A percentile compares a stretch with the other conserved stretches of the same genome.
phyloP scores from a whole-genome alignment of 1,140 invertebrate species.

The Antheraea mylitta region DNA sequence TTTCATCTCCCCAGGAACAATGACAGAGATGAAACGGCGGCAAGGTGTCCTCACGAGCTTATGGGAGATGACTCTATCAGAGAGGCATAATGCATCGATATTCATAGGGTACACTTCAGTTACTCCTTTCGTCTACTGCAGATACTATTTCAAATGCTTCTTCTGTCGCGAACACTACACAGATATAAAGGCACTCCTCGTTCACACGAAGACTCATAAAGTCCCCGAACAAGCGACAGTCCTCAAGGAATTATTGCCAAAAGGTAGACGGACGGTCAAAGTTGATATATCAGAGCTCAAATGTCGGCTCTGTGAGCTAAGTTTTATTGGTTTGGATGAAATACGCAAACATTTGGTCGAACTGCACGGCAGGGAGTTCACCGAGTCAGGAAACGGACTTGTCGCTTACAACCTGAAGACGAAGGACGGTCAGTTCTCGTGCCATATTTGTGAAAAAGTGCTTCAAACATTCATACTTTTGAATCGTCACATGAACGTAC shows the following conservation, averaged over 20 bases:
- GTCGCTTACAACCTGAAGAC: constrained; percentile 46
- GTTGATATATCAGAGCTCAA: constrained; percentile 52
- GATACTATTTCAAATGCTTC: constrained; percentile 61
- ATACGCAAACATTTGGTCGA: constrained; percentile 39
- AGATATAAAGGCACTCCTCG: constrained; percentile 39
- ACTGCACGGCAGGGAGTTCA: constrained; percentile 44
- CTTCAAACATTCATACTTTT: constrained; percentile 56
- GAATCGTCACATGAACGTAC: constrained; percentile 60
- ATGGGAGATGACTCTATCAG: constrained; percentile 59
- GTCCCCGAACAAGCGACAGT: constrained; percentile 31
- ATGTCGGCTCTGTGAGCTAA: constrained; percentile 41
- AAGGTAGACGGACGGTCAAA: constrained; percentile 50
- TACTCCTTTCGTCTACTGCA: constrained; percentile 48
- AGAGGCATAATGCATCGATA: constrained; percentile 47
- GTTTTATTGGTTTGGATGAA: constrained; percentile 35
- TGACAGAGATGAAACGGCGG: constrained; percentile 27
- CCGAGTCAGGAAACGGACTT: constrained; percentile 46
- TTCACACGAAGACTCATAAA: constrained; percentile 39
- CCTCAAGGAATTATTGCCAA: constrained; percentile 44
- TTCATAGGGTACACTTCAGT: constrained; percentile 47
- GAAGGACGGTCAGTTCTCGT: constrained; percentile 42
- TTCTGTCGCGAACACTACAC: constrained; percentile 49
- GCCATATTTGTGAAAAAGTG: constrained; percentile 49
- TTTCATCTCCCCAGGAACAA: constrained; percentile 46
- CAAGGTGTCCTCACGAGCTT: constrained; percentile 47